Conservation (phyloP, 2,888 invertebrate species). For the Polydrusus cervinus region DNA sequence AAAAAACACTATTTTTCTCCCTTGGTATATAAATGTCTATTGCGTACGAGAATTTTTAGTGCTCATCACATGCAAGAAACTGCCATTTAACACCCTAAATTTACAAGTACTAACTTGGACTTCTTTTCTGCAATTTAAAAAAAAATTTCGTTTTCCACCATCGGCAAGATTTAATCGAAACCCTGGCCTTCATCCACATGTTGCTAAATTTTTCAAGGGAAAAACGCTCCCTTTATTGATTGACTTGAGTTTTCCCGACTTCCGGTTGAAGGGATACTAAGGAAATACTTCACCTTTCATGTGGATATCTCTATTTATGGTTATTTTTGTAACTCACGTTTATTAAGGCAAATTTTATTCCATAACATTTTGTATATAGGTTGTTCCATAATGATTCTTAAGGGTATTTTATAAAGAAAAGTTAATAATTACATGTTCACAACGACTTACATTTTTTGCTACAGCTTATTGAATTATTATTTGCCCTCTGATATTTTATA, state of each 20-base stretch:
- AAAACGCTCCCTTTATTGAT: constrained; percentile 51
- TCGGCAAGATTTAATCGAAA: constrained; percentile 16
- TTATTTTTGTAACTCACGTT: not conserved
- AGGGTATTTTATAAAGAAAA: too few relatives aligned
- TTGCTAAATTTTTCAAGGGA: constrained; percentile 41
- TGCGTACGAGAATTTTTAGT: too few relatives aligned
- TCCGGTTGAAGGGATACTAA: constrained; percentile 11
- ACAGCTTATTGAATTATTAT: too few relatives aligned
- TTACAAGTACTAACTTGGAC: not conserved
- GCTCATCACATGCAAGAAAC: too few relatives aligned
- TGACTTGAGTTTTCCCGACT: constrained; percentile 44
- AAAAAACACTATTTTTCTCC: too few relatives aligned
- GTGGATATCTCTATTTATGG: constrained; percentile 8
- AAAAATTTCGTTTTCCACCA: not conserved
- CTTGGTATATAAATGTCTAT: too few relatives aligned
- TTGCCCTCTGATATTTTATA: too few relatives aligned
- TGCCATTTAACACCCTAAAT: too few relatives aligned
- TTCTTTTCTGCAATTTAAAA: not conserved
- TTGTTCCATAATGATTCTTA: too few relatives aligned
- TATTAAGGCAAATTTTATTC: constrained; percentile 14
- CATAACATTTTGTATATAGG: too few relatives aligned
- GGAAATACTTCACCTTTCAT: constrained; percentile 7
- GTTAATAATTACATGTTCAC: too few relatives aligned
- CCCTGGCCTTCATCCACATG: constrained; percentile 27
- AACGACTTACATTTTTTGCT: too few relatives aligned